Evolutionary conservation across 2,797 vertebrate species (phyloP).

Genomic region (Microctenopoma steveboyesi): DNA sequence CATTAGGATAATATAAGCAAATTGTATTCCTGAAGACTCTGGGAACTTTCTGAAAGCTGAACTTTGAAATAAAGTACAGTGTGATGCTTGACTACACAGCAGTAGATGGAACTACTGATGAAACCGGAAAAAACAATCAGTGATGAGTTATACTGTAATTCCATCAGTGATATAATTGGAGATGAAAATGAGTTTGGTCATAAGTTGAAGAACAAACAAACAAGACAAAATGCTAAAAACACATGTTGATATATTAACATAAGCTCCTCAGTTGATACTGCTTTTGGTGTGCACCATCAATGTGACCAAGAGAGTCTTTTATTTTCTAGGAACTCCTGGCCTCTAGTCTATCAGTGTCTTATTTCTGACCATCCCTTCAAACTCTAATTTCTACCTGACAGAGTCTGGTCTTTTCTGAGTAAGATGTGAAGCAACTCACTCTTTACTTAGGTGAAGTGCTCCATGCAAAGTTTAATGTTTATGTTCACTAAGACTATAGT

Average conservation of each 20-base stretch:
- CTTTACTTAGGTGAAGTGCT: not conserved
- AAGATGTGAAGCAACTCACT: conserved; percentile 5
- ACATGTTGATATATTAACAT: not conserved
- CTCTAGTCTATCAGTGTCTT: conserved; percentile 11
- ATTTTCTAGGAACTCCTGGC: conserved; percentile 10
- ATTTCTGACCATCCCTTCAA: conserved; percentile 20
- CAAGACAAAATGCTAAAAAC: not conserved
- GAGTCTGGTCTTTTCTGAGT: conserved; percentile 6
- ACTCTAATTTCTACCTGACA: conserved; percentile 24
- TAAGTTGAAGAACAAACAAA: too few species aligned
- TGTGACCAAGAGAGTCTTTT: not conserved
- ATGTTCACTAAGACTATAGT: not conserved
- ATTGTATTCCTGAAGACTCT: conserved; percentile 6
- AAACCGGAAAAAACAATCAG: conserved; percentile 10
- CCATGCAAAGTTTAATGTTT: not conserved
- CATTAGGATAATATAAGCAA: not conserved
- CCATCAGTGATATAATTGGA: not conserved
- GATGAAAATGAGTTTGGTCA: not conserved
- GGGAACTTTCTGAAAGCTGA: not conserved
- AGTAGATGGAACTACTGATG: conserved; percentile 5
- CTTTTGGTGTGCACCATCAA: not conserved
- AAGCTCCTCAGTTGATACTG: not conserved
- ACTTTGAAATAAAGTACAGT: conserved; percentile 15
- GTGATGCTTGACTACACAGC: conserved; percentile 21
- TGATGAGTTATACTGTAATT: conserved; percentile 8